A percentile compares a stretch with the other conserved stretches of the same genome.
These are phyloP conservation scores for Mohoua ochrocephala DNA, from an alignment of 2,113 vertebrate species.

Conservation along the genomic window DNA sequence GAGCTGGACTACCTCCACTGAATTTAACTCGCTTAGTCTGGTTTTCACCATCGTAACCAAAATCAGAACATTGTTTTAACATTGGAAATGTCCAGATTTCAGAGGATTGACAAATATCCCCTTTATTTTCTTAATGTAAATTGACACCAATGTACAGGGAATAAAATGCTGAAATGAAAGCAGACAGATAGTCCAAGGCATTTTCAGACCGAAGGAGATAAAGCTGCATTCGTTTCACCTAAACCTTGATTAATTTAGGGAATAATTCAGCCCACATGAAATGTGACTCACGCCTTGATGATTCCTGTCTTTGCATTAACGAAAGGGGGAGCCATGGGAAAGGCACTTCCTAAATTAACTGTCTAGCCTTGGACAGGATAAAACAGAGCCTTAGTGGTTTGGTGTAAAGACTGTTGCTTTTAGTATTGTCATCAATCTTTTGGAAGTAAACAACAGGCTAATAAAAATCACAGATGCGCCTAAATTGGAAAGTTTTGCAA, in stretches of 20 bases:
- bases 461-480: conserved; percentile 50
- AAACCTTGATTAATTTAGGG: neutral
- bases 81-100: neutral
- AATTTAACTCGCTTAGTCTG: neutral
- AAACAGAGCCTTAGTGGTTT: conserved; percentile 21
- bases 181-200: neutral
- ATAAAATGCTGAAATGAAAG: neutral
- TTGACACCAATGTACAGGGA: neutral
- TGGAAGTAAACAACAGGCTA: conserved; percentile 29
- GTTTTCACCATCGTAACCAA: neutral
- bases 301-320: neutral
- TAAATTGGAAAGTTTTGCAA: conserved; percentile 44
- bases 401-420: conserved; percentile 7
- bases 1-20: neutral
- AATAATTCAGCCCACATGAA: neutral
- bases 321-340: neutral
- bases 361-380: neutral
- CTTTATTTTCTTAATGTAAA: neutral
- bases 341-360: conserved; percentile 3
- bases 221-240: neutral
- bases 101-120: neutral
- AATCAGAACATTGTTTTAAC: neutral
- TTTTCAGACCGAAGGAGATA: neutral
- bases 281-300: neutral
- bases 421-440: conserved; percentile 28